A percentile compares a stretch with the other conserved stretches of the same genome.
Conservation (phyloP, 2,797 vertebrate genomes). For the Calcarius lapponicus region DNA sequence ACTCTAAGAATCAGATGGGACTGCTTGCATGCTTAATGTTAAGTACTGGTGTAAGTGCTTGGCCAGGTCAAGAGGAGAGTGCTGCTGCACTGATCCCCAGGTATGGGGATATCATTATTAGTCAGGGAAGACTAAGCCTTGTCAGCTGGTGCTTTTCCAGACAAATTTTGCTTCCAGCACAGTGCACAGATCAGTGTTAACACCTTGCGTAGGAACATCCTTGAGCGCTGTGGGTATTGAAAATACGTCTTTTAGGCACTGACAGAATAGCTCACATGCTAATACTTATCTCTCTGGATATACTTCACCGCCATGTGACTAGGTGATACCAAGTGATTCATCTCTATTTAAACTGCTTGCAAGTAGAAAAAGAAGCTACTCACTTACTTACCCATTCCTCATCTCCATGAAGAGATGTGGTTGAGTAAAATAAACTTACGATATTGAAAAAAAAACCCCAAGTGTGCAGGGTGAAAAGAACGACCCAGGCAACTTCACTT, state of each 20-base stretch:
- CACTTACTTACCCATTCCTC: conserved; percentile 54
- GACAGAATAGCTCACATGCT: conserved; percentile 7
- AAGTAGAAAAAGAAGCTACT: conserved; percentile 21
- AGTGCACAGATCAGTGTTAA: conserved; percentile 10
- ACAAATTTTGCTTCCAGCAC: conserved; percentile 16
- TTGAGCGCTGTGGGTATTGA: conserved; percentile 3
- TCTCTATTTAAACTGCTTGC: conserved; percentile 25
- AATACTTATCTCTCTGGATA: not conserved
- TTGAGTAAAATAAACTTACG: conserved; percentile 76
- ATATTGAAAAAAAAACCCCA: conserved; percentile 56
- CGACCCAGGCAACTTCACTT: conserved; percentile 17
- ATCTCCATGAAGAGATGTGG: conserved; percentile 63
- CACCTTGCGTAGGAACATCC: not conserved
- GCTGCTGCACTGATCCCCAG: not conserved
- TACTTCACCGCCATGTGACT: not conserved
- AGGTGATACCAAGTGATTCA: not conserved
- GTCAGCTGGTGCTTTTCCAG: conserved; percentile 32
- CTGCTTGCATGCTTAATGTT: not conserved
- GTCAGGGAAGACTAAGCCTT: not conserved
- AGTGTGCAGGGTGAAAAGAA: conserved; percentile 51
- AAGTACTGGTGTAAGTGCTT: not conserved
- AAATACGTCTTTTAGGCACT: not conserved
- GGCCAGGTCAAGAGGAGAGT: conserved; percentile 4
- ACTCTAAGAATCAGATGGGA: not conserved
- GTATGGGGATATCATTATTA: not conserved